phyloP scores from a whole-genome alignment of 2,797 vertebrate species.

The Antennarius maculatus region DNA sequence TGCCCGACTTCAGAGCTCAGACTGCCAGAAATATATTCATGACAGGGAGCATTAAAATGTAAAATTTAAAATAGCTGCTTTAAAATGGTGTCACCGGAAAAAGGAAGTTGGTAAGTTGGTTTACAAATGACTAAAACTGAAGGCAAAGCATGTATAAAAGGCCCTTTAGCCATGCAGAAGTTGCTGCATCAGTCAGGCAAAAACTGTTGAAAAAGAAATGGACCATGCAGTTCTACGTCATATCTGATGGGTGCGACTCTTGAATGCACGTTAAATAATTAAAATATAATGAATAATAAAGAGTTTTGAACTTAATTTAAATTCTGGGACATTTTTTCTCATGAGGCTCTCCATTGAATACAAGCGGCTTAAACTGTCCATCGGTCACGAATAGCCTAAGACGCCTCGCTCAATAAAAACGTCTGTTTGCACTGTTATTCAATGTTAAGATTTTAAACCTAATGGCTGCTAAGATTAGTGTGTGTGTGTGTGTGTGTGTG shows the following conservation, averaged over 20 bases:
- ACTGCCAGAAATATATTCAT: neutral
- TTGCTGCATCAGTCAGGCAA: neutral
- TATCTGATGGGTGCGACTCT: constrained; percentile 24
- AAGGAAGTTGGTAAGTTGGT: neutral
- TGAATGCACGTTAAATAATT: constrained; percentile 57
- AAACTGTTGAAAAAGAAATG: constrained; percentile 21
- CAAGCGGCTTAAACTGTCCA: too few species aligned
- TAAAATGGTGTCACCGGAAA: neutral
- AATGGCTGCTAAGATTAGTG: constrained; percentile 9
- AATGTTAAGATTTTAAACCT: constrained; percentile 1
- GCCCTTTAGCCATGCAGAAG: neutral
- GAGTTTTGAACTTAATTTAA: constrained; percentile 49
- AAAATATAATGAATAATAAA: constrained; percentile 58
- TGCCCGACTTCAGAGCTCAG: neutral
- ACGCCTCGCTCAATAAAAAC: neutral
- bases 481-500: too few species aligned
- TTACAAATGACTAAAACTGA: neutral
- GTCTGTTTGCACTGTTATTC: neutral
- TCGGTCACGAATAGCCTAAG: constrained; percentile 10
- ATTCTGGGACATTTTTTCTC: constrained; percentile 38
- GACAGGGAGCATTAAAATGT: neutral
- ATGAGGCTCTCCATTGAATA: constrained; percentile 1
- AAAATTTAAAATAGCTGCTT: neutral
- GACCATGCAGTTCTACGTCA: constrained; percentile 12
- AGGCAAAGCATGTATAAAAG: too few species aligned